Percentiles rank a stretch among this genome's conserved stretches.
These are phyloP conservation scores for Zoroaster sp. DNA, from an alignment of 53 echinoderm and acorn worm genomes.

Conservation along the genomic window DNA sequence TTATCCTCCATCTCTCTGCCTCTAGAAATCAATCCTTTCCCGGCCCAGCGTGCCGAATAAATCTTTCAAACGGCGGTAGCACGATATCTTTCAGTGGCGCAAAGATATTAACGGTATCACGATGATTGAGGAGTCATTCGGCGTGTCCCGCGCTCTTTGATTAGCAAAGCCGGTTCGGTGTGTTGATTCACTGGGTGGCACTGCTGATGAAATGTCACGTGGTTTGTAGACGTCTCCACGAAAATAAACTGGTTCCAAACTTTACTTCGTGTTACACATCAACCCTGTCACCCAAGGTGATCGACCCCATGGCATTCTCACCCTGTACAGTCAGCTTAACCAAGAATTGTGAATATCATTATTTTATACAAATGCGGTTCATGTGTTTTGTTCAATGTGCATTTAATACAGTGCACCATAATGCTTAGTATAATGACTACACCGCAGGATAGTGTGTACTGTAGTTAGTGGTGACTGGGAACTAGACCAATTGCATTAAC, in stretches of 20 bases:
- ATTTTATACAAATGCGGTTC: too few species aligned
- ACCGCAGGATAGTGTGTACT: too few species aligned
- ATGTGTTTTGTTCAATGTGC: too few species aligned
- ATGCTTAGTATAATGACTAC: too few species aligned
- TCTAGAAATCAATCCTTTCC: slow-evolving; percentile 50
- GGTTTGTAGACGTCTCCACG: neutral
- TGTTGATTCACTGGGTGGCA: slow-evolving; percentile 12
- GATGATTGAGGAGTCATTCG: slow-evolving; percentile 40
- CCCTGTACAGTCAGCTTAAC: too few species aligned
- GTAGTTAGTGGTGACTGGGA: too few species aligned
- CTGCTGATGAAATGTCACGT: neutral
- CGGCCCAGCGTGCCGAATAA: slow-evolving; percentile 42
- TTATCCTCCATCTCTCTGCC: slow-evolving; percentile 47
- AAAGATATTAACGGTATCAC: slow-evolving; percentile 22
- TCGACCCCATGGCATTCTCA: too few species aligned
- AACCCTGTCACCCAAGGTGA: too few species aligned
- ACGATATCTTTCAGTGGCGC: slow-evolving; percentile 36
- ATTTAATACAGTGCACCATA: too few species aligned
- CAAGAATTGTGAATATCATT: too few species aligned
- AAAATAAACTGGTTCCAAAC: neutral
- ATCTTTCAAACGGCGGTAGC: slow-evolving; percentile 46
- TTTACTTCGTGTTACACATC: neutral
- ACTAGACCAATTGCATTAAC: too few species aligned
- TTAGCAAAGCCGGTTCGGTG: neutral
- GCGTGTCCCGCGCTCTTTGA: slow-evolving; percentile 33